Base-by-base conservation (phyloP, 2,113 vertebrate genomes). In the Hypanus sabinus region DNA sequence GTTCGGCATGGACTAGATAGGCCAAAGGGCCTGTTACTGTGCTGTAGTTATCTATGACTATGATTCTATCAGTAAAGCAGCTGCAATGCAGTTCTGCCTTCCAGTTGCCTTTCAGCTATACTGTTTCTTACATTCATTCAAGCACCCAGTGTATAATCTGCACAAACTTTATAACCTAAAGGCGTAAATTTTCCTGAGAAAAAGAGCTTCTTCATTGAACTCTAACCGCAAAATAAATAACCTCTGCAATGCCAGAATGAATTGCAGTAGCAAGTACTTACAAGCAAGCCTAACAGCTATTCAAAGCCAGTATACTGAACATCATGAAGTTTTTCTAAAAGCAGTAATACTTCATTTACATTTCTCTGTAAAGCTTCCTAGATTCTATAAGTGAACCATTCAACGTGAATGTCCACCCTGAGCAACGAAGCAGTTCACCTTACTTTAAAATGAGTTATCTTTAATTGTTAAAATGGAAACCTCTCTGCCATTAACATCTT, bases 201-300 rank as follows among this genome's bases (percentile, higher is more conserved):
- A 90, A 90, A 65, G 85, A 90, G 85, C 57, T n/a, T 33, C 85
- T 90, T 90, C n/a, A 65, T 90, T 90, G 14, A n/a, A 36, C 14
- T 33, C 60, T 65, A 68, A 90, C 60, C 85, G 65, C 85, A 90
- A 90, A 68, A 90, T 68, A 90, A 65, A 90, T 90, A 90, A 68
- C 30, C 85, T 33, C 33, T 33, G 14, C 60, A 65, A 14, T 68
- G 30, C 85, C 85, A 65, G 5, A 90, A 65, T n/a, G 85, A 90
- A 68, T 62, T 68, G 85, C 16, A 33, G 10, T 60, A 90, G 33
- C 60, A 90, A 90, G 60, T 62, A 90, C 55, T 9, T 65, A 62
- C 85, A 68, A n/a, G 60, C 85, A 68, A 65, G n/a, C 85, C 85
- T 62, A 90, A 65, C 60, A 90, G 85, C 30, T 33, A 36, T 33